Percentiles rank a stretch among this genome's conserved stretches.
phyloP scores from a whole-genome alignment of 2,113 vertebrate species.

The Emydocephalus ijimae region DNA sequence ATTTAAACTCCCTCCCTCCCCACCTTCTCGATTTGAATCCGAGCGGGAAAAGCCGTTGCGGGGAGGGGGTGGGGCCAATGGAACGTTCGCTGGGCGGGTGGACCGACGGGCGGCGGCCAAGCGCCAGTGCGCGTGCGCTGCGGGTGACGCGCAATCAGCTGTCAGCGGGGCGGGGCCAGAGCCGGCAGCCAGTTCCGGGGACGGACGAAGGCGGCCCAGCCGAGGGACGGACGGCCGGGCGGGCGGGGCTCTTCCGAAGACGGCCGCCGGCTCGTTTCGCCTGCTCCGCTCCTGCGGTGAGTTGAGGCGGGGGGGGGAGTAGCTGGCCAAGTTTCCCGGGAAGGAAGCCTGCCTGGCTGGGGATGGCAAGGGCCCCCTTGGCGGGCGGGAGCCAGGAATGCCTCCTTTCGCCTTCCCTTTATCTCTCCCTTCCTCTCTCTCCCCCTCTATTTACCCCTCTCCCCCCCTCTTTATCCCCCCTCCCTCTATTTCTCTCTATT shows the following conservation, averaged over 20 bases:
- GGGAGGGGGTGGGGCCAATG: not conserved
- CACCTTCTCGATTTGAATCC: not conserved
- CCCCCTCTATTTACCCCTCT: fast-evolving
- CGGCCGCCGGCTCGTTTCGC: not conserved
- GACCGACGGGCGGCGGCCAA: not conserved
- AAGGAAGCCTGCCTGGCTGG: too few relatives aligned
- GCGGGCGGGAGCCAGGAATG: not conserved
- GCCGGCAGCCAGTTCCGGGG: not conserved
- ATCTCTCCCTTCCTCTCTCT: not conserved
- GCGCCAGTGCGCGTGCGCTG: not conserved
- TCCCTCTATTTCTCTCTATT: too few relatives aligned
- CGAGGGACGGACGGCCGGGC: too few relatives aligned
- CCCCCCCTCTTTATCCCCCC: too few relatives aligned
- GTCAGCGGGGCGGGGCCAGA: not conserved
- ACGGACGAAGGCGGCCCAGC: not conserved
- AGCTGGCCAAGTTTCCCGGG: too few relatives aligned
- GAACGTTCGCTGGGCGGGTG: not conserved
- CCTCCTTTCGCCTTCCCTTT: not conserved
- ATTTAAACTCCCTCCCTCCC: not conserved
- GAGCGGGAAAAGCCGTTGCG: not conserved
- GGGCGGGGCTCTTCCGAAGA: not conserved
- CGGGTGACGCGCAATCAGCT: not conserved
- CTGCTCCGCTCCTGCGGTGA: not conserved
- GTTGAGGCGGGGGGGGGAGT: not conserved
- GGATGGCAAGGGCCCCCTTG: too few relatives aligned